A percentile compares a stretch with the other conserved stretches of the same genome.
phyloP scores from a whole-genome alignment of 2,888 invertebrate genomes.

The Nowickia ferox region DNA sequence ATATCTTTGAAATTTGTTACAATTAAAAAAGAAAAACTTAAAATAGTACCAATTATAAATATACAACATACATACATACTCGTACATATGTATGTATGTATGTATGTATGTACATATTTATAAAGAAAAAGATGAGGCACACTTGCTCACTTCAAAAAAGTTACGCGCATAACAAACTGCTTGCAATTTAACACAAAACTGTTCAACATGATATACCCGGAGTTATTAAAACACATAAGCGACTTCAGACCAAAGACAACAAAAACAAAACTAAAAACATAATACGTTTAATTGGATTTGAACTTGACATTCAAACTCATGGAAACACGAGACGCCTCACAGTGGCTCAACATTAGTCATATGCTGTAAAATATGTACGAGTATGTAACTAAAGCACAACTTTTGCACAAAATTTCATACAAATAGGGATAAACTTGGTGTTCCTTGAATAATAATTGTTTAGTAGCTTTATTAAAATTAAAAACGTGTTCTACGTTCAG shows the following conservation, averaged over 20 bases:
- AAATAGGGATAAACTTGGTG: too few species aligned
- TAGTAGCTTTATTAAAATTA: too few species aligned
- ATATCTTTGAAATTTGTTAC: not conserved
- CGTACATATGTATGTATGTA: too few species aligned
- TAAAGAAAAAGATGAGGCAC: conserved; percentile 17
- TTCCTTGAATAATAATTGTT: too few species aligned
- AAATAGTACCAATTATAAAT: too few species aligned
- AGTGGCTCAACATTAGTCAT: too few species aligned
- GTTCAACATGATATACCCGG: conserved; percentile 30
- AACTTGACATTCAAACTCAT: conserved; percentile 70
- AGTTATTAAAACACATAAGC: conserved; percentile 19
- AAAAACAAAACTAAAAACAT: not conserved
- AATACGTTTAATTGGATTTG: conserved; percentile 45
- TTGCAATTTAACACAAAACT: conserved; percentile 18
- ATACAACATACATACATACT: not conserved
- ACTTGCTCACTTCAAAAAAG: conserved; percentile 6
- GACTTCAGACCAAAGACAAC: not conserved
- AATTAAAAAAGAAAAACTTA: not conserved
- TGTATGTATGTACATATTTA: not conserved
- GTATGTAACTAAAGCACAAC: too few species aligned
- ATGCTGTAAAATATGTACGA: too few species aligned
- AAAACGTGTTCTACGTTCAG: too few species aligned
- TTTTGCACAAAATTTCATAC: too few species aligned
- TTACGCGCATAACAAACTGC: not conserved
- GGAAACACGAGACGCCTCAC: conserved; percentile 13